A percentile compares a stretch with the other conserved stretches of the same genome.
These are phyloP conservation scores for Leptinotarsa haldemani DNA, from an alignment of 2,888 invertebrate species.

Conservation along the genomic window DNA sequence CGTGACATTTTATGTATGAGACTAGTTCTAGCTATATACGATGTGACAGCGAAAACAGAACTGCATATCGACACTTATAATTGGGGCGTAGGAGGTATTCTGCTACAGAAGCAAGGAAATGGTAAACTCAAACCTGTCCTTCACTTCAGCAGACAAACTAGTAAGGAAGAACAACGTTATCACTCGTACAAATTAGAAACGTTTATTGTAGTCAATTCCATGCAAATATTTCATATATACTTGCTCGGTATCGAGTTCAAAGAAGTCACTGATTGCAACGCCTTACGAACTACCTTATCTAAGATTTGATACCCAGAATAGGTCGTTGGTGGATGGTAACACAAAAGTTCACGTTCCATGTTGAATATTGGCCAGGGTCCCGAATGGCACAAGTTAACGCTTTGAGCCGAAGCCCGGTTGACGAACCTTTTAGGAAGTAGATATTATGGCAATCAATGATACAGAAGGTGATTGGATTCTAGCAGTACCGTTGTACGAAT, in stretches of 20 bases:
- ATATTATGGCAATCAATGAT: conserved; percentile 30
- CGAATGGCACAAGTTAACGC: conserved; percentile 44
- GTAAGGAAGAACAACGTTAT: conserved; percentile 46
- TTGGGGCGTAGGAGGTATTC: conserved; percentile 37
- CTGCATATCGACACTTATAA: conserved; percentile 46
- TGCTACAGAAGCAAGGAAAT: conserved; percentile 35
- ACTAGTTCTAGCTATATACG: conserved; percentile 47
- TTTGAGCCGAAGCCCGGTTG: conserved; percentile 42
- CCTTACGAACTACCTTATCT: conserved; percentile 49
- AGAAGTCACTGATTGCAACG: conserved; percentile 56
- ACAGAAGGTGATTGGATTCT: conserved; percentile 47
- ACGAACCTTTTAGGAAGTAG: background rate
- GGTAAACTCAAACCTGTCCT: conserved; percentile 27
- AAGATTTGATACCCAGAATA: conserved; percentile 55
- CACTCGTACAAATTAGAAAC: conserved; percentile 55
- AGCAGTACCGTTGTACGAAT: conserved; percentile 1
- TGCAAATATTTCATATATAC: conserved; percentile 51
- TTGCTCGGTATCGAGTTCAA: conserved; percentile 49
- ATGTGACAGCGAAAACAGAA: conserved; percentile 42
- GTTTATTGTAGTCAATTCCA: conserved; percentile 54
- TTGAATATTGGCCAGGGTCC: conserved; percentile 38
- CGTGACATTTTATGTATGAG: conserved; percentile 25
- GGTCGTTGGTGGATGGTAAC: conserved; percentile 54
- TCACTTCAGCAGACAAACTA: conserved; percentile 37
- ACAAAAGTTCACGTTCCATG: conserved; percentile 46